phyloP scores from a whole-genome alignment of 2,797 vertebrate species.

The Sebastes taczanowskii region DNA sequence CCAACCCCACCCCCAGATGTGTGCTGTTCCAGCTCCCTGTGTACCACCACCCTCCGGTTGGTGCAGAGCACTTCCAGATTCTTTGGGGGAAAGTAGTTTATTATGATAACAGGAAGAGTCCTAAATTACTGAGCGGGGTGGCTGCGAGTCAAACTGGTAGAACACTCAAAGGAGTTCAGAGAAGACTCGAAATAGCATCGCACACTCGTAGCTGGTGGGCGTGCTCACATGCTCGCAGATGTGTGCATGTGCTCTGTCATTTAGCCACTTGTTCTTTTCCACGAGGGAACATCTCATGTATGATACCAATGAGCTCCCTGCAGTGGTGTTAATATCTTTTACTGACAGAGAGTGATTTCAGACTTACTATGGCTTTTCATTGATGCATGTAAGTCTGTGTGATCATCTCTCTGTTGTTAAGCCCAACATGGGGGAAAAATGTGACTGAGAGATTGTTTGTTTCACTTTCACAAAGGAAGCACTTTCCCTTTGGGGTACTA shows the following conservation, averaged over 20 bases:
- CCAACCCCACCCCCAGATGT: conserved; percentile 22
- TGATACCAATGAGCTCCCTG: not conserved
- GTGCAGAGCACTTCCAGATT: conserved; percentile 50
- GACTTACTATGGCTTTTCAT: not conserved
- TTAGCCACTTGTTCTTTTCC: conserved; percentile 29
- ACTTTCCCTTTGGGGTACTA: not conserved
- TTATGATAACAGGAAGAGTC: conserved; percentile 68
- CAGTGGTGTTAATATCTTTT: not conserved
- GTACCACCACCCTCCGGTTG: conserved; percentile 29
- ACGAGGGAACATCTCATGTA: conserved; percentile 1
- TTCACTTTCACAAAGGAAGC: not conserved
- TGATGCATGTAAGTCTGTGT: not conserved
- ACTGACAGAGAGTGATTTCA: no score
- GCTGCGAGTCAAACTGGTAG: conserved; percentile 35
- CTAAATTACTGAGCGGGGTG: conserved; percentile 61
- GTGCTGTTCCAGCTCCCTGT: not conserved
- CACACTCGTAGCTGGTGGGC: conserved; percentile 44
- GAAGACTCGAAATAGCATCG: conserved; percentile 53
- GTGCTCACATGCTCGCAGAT: conserved; percentile 41
- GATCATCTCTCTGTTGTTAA: not conserved
- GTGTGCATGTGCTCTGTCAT: conserved; percentile 49
- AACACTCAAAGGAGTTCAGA: conserved; percentile 46
- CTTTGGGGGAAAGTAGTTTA: conserved; percentile 46
- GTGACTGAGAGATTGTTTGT: not conserved
- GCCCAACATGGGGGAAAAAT: not conserved